Evolutionary conservation across 2,797 vertebrate genomes (phyloP).

Genomic region (Parauchenoglanis ngamensis): DNA sequence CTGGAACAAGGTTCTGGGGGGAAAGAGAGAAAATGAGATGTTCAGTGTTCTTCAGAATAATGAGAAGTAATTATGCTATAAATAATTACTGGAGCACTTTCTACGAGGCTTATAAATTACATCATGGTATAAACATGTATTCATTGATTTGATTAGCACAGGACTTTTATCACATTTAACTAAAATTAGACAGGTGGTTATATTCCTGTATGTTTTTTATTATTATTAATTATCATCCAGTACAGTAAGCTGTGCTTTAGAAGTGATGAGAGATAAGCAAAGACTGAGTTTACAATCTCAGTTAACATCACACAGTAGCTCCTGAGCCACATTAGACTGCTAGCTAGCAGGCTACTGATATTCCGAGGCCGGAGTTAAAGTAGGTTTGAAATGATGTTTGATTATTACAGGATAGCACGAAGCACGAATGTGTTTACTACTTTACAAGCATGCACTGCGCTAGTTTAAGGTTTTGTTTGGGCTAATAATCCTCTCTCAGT

Average conservation of each 20-base stretch:
- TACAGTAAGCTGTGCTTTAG: not conserved
- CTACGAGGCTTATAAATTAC: not conserved
- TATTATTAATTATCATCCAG: not conserved
- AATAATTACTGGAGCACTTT: not conserved
- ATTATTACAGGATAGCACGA: not conserved
- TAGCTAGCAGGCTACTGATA: not conserved
- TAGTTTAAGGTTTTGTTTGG: not conserved
- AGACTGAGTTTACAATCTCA: not conserved
- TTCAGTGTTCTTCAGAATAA: not conserved
- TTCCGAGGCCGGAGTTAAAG: not conserved
- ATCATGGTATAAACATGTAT: not conserved
- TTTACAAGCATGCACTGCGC: not conserved
- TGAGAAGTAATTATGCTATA: not conserved
- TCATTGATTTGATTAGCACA: not conserved
- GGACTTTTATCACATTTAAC: not conserved
- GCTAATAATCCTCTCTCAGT: not conserved
- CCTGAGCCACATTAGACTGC: not conserved
- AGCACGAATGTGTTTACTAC: not conserved
- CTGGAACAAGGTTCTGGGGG: constrained; percentile 61
- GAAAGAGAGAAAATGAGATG: not conserved
- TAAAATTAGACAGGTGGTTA: not conserved
- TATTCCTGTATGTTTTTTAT: not conserved
- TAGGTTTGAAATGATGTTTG: not conserved
- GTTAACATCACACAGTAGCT: not conserved
- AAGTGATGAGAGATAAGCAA: not conserved